Base-by-base conservation (phyloP, 2,113 vertebrate genomes). In the Elgaria multicarinata region DNA sequence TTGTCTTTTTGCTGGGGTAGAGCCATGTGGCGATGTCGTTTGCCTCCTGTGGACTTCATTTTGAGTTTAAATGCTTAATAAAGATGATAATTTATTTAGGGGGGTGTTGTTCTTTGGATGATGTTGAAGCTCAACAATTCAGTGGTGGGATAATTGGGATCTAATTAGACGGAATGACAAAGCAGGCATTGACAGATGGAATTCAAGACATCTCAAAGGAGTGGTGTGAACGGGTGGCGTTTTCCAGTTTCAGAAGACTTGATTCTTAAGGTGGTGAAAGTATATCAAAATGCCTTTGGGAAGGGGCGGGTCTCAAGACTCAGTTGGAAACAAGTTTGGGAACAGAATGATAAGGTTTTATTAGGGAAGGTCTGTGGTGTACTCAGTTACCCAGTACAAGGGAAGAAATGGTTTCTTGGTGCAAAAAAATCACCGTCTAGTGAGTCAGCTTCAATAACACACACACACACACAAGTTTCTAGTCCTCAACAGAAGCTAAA, bases 21-120 rank as follows among this genome's bases (percentile, higher is more conserved):
- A 13, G 6, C 10, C 10, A 22, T 5, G 31, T 39, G 24, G 42
- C 44, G 9, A 42, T 77, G 3, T 2, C 36, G 24, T 71, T 69
- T 31, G 24, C 31, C 66, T 84, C 44, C 83, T 10, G 3, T 46
- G 46, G 83, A 33, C 66, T 84, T 84, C 53, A 69, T 84, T 84
- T 71, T n/a, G 83, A 33, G 44, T 71, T 69, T 84, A 84, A 71
- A 84, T 24, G 66, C 66, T 84, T 84, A 84, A 84, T 84, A 84
- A 84, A 84, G 83, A 84, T 18, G 42, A 69, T 84, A 22, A 69
- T 84, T 84, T 84, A 84, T 84, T 84, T 84, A 84, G 42, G n/a
- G n/a, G n/a, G n/a, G n/a, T n/a, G n/a, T n/a, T n/a, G 66, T 62
- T 44, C 44, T 53, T 69, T 13, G 6, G 83, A 28, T 83, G 83